Evolutionary conservation across 1,140 invertebrate species (phyloP).

Genomic region (Aphelinus atriplicis): DNA sequence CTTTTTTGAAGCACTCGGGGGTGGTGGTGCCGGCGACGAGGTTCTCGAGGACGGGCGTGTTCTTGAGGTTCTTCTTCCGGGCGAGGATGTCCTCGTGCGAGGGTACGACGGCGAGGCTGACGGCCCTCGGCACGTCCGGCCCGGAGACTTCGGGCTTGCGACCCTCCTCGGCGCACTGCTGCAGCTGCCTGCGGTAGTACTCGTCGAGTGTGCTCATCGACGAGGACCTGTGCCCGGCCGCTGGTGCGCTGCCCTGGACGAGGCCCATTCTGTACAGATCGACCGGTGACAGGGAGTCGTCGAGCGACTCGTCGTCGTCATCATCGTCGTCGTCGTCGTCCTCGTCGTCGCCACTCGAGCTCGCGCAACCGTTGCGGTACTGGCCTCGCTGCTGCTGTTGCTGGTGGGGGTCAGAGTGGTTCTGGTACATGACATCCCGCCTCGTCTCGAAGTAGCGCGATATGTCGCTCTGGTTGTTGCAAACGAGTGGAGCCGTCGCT

Average conservation of each 20-base stretch:
- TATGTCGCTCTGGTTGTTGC: conserved; percentile 52
- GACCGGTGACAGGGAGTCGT: conserved; percentile 46
- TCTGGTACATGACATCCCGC: conserved; percentile 18
- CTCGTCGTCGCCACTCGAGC: conserved; percentile 42
- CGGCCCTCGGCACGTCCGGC: conserved; percentile 44
- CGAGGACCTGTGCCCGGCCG: conserved; percentile 21
- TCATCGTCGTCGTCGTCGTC: conserved; percentile 52
- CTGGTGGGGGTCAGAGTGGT: neutral
- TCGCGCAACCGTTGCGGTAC: conserved; percentile 41
- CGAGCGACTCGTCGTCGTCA: conserved; percentile 49
- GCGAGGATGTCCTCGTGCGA: conserved; percentile 56
- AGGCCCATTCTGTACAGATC: conserved; percentile 37
- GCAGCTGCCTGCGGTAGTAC: conserved; percentile 38
- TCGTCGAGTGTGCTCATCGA: conserved; percentile 44
- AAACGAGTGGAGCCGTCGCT: conserved; percentile 47
- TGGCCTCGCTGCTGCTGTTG: neutral
- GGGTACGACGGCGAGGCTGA: conserved; percentile 49
- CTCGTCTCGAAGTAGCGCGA: conserved; percentile 58
- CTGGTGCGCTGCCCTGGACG: conserved; percentile 27
- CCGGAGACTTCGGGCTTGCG: conserved; percentile 44
- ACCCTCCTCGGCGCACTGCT: conserved; percentile 2
- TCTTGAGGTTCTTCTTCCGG: conserved; percentile 54
- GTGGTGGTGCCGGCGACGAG: conserved; percentile 46
- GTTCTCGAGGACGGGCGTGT: conserved; percentile 56
- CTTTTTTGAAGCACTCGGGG: conserved; percentile 32